phyloP scores from a whole-genome alignment of 2,888 invertebrate species.

The Tortrix viridana region DNA sequence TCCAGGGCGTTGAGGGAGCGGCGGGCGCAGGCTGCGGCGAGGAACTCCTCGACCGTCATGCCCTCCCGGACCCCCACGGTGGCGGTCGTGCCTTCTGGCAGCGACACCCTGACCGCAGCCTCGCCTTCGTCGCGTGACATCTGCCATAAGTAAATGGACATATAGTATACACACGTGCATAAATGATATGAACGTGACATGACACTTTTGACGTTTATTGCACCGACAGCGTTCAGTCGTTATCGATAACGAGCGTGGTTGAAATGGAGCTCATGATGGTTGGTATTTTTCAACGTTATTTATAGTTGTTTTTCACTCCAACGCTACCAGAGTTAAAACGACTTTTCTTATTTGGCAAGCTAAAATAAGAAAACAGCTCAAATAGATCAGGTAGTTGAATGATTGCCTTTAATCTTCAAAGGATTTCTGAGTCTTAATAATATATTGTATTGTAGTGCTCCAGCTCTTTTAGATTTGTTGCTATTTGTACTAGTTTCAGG shows the following conservation, averaged over 20 bases:
- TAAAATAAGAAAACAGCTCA: too few species aligned
- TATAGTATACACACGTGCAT: slow-evolving; percentile 41
- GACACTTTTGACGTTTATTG: slow-evolving; percentile 32
- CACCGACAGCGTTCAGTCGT: slow-evolving; percentile 28
- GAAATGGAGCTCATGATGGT: slow-evolving; percentile 27
- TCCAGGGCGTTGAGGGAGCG: slow-evolving; percentile 97
- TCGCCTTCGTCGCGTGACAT: slow-evolving; percentile 95
- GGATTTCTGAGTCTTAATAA: too few species aligned
- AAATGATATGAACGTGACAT: slow-evolving; percentile 28
- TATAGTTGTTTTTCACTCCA: neutral
- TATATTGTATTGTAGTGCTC: too few species aligned
- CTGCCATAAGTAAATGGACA: slow-evolving; percentile 75
- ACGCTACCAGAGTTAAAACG: too few species aligned
- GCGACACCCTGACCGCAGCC: slow-evolving; percentile 94
- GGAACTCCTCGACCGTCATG: slow-evolving; percentile 98
- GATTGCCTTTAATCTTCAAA: too few species aligned
- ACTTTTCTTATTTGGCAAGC: too few species aligned
- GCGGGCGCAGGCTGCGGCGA: slow-evolving; percentile 95
- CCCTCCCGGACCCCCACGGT: slow-evolving; percentile 94
- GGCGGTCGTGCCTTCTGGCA: slow-evolving; percentile 93
- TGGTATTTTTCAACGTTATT: slow-evolving; percentile 24
- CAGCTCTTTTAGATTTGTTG: too few species aligned
- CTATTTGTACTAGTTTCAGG: too few species aligned
- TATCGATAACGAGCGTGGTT: slow-evolving; percentile 35
- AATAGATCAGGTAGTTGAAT: too few species aligned